Percentiles rank a stretch among this genome's conserved stretches.
Evolutionary conservation across 2,888 invertebrate genomes (phyloP).

Genomic region (Lasioglossum lativentre): DNA sequence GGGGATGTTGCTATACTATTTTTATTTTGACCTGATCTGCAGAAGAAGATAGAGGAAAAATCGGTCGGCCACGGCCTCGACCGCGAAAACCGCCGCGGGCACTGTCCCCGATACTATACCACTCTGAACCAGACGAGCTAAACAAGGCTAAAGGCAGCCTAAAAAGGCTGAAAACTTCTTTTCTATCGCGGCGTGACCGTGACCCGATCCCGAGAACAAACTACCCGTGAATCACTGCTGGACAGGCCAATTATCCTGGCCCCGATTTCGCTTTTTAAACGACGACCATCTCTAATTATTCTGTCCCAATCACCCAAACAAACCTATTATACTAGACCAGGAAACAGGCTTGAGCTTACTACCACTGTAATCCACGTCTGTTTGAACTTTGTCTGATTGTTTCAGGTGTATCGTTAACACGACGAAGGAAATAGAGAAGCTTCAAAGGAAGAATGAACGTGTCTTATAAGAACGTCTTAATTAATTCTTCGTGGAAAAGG

Average conservation of each 20-base stretch:
- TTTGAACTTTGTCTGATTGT: neutral
- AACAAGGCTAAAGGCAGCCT: conserved; percentile 38
- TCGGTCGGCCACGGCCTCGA: neutral
- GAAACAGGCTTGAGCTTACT: neutral
- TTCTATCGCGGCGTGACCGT: conserved; percentile 32
- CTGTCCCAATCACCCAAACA: neutral
- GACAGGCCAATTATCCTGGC: conserved; percentile 2
- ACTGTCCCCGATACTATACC: conserved; percentile 32
- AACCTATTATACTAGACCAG: neutral
- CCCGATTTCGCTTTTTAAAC: neutral
- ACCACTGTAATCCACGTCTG: neutral
- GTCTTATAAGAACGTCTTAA: no score
- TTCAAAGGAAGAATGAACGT: neutral
- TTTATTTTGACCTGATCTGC: conserved; percentile 16
- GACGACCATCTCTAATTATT: neutral
- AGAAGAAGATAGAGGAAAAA: conserved; percentile 15
- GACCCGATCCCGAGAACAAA: conserved; percentile 31
- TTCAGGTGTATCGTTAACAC: neutral
- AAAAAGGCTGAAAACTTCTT: conserved; percentile 19
- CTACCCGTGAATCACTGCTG: conserved; percentile 41
- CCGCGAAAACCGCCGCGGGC: conserved; percentile 13
- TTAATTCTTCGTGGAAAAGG: no score
- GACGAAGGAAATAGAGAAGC: neutral
- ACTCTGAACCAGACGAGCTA: conserved; percentile 1
- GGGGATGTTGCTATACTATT: neutral